These are phyloP conservation scores for Ondatra zibethicus DNA, from an alignment of 2,113 vertebrate species.

Conservation along the genomic window DNA sequence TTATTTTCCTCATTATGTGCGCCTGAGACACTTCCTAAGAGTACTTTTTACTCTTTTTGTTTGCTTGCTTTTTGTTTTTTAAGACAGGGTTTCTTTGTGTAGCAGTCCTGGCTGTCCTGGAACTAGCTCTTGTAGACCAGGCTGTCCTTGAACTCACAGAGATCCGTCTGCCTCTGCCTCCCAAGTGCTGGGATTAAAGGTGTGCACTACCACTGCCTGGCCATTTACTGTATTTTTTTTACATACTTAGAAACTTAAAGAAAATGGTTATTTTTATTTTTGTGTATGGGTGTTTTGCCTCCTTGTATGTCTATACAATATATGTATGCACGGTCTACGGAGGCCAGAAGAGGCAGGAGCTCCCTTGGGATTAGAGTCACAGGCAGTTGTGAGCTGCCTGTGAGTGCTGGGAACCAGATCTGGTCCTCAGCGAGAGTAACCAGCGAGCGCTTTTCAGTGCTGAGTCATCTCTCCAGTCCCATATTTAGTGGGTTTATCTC, in stretches of 20 bases:
- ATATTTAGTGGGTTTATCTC: not conserved
- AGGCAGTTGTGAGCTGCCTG: not conserved
- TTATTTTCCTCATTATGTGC: not conserved
- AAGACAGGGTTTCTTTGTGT: too few species aligned
- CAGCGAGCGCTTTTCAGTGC: not conserved
- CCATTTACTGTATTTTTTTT: not conserved
- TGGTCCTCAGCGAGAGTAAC: not conserved
- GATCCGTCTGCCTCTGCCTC: too few species aligned
- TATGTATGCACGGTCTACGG: not conserved
- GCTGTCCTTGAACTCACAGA: too few species aligned
- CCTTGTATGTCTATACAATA: not conserved
- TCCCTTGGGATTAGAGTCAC: not conserved
- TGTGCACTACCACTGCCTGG: too few species aligned
- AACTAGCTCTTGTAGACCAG: too few species aligned
- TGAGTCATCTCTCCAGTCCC: not conserved
- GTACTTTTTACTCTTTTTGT: not conserved
- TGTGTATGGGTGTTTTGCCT: not conserved
- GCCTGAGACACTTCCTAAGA: not conserved
- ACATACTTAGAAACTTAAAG: not conserved
- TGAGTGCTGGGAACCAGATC: not conserved
- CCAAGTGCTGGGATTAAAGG: too few species aligned
- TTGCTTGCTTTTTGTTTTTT: too few species aligned
- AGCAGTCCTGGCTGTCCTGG: too few species aligned
- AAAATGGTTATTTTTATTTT: not conserved
- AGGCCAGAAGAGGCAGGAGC: not conserved